A percentile compares a stretch with the other conserved stretches of the same genome.
Conservation (phyloP, 2,888 invertebrate genomes). For the Synergus laeviventris region DNA sequence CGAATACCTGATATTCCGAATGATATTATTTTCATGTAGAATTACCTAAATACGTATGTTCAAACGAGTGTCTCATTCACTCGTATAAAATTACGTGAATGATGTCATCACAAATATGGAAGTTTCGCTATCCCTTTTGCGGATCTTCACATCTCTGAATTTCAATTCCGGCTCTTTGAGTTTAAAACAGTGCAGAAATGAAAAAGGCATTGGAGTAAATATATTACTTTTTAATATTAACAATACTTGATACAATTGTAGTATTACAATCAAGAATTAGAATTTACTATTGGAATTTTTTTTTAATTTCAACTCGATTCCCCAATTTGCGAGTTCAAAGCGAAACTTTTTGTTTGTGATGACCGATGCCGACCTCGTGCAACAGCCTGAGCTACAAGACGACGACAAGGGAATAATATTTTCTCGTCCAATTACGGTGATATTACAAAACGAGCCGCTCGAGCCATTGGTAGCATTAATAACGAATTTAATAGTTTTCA, state of each 20-base stretch:
- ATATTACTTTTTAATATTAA: not conserved
- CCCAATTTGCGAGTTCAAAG: not conserved
- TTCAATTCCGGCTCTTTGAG: not conserved
- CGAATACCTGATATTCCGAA: conserved; percentile 1
- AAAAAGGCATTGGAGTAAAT: not conserved
- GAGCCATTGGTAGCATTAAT: conserved; percentile 62
- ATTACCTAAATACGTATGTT: conserved; percentile 18
- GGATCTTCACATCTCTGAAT: not conserved
- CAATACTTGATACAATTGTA: too few relatives aligned
- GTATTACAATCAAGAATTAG: too few relatives aligned
- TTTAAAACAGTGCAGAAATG: not conserved
- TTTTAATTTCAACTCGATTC: not conserved
- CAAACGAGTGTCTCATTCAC: not conserved
- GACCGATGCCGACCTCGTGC: conserved; percentile 31
- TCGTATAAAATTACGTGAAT: conserved; percentile 14
- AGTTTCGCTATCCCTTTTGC: conserved; percentile 10
- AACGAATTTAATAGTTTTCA: conserved; percentile 70
- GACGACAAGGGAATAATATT: conserved; percentile 57
- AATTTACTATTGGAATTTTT: too few relatives aligned
- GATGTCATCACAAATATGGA: not conserved
- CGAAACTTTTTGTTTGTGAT: conserved; percentile 8
- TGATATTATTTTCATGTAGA: conserved; percentile 17
- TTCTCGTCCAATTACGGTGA: conserved; percentile 62
- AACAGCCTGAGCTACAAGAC: conserved; percentile 47
- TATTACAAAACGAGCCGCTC: conserved; percentile 55